Evolutionary conservation across 2,888 invertebrate species (phyloP), one percentile per base, ranked within the genome.

Genomic region (Patella pellucida): DNA sequence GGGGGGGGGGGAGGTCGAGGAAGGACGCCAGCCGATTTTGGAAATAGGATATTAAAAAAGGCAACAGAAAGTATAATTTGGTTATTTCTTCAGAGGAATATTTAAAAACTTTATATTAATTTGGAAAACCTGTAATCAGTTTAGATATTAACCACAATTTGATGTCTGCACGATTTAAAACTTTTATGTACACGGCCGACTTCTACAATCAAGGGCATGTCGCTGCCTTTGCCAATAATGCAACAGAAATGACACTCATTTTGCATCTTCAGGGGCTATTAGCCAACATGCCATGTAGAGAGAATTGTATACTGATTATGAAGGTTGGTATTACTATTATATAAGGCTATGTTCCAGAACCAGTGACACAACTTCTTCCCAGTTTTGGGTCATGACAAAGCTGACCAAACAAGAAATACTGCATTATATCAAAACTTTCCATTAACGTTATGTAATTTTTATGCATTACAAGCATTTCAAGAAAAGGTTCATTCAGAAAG

Each of bases 391-490:
- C 54, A 54, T 54, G 54, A 7, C n/a, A 54, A 54, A 54, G 15
- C 54, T 54, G 54, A 54, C 54, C 54, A 54, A 54, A 54, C 14
- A 11, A 54, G 54, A 54, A 54, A 54, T 54, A 54, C 54, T 3
- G 54, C 4, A n/a, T 54, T 54, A 54, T 54, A 54, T 54, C 54
- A 54, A 54, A 5, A 54, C 3, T 54, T 54, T 5, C 15, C 7
- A 16, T 54, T 15, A 16, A 54, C 54, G 14, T 7, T 54, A 54
- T 54, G 54, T 54, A 54, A 9, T 54, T 54, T 54, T 7, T 15
- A 54, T 54, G 54, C 54, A 54, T 54, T 54, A 54, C 15, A n/a
- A 16, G 54, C 54, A 54, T 54, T 54, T 54, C 54, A 54, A 54
- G 54, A 54, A 0, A 54, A 3, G 15, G 3, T 54, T 3, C n/a